phyloP scores from a whole-genome alignment of 2,888 invertebrate genomes.

The Ariolimax columbianus region DNA sequence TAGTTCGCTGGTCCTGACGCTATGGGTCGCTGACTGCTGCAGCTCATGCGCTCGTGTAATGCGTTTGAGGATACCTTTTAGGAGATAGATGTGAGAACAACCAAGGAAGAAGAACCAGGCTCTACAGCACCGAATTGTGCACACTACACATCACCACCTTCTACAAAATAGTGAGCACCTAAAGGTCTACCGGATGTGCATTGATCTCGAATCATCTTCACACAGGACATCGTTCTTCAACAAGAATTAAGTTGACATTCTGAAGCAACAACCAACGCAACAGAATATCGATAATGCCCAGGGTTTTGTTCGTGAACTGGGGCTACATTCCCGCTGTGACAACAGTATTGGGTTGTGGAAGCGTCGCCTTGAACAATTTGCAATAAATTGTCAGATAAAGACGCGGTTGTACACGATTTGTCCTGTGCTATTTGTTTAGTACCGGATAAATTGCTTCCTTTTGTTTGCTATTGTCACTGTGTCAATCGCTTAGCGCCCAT shows the following conservation, averaged over 20 bases:
- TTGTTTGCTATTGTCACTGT: conserved; percentile 12
- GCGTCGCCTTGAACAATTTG: background rate
- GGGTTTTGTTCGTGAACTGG: background rate
- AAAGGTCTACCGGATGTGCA: too few species aligned
- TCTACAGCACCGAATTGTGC: too few species aligned
- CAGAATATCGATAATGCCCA: background rate
- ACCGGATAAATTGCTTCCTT: conserved; percentile 9
- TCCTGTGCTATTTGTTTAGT: background rate
- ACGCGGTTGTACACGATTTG: background rate
- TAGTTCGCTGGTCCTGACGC: too few species aligned
- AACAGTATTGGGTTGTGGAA: background rate
- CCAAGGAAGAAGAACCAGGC: too few species aligned
- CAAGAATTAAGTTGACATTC: background rate
- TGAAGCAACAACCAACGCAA: background rate
- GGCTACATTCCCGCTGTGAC: background rate
- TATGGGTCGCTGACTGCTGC: too few species aligned
- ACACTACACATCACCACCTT: too few species aligned
- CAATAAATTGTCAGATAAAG: conserved; percentile 6
- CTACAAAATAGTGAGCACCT: too few species aligned
- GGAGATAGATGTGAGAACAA: too few species aligned
- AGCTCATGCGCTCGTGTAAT: too few species aligned
- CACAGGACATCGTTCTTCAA: too few species aligned
- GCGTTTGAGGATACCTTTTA: too few species aligned
- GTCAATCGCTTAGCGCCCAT: conserved; percentile 20
- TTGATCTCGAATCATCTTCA: too few species aligned